Base-by-base conservation (phyloP, 2,113 vertebrate species). In the Drymodes brunneopygia region DNA sequence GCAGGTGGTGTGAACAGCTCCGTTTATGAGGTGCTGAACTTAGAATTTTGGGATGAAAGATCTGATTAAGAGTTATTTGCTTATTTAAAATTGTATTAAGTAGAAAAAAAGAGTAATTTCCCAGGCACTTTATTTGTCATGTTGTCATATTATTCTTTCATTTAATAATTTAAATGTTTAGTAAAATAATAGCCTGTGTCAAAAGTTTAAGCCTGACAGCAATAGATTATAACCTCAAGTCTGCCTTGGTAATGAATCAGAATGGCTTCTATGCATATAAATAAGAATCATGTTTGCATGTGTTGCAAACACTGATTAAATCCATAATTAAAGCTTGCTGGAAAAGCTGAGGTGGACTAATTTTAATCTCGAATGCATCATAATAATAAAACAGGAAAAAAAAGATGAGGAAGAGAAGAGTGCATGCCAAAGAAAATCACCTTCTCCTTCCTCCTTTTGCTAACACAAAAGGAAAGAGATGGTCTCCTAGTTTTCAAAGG, bases 161-260 rank as follows among this genome's bases (percentile, higher is more conserved):
- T 82, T 91, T 90, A 77, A 56, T 81, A 73, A 62, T 70, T 58
- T 45, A 88, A 69, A 42, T 35, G 3, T 70, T 93, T 58, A 90
- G n/a, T 38, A 57, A 80, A 90, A 92, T 80, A 91, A 91, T 54
- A 81, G 58, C 7, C 31, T 54, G 47, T 83, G 88, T 88, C 86
- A 92, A 67, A 95, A 88, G 13, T 90, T 85, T 45, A 84, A 89
- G 50, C 38, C 48, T 79, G 58, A 54, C 71, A 65, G 35, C 18
- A 73, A 58, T 44, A 82, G 71, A 80, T 69, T 33, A 42, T 62
- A 88, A 88, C 38, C 31, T 82, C 47, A 82, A 66, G 27, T 64
- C 71, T 94, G 84, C 71, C 71, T 77, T 83, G 28, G 44, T 90
- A 96, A 95, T 80, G 62, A 95, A 88, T 77, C 71, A 90, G 79